Evolutionary conservation across 2,797 vertebrate genomes (phyloP).

Genomic region (Hipposideros larvatus): DNA sequence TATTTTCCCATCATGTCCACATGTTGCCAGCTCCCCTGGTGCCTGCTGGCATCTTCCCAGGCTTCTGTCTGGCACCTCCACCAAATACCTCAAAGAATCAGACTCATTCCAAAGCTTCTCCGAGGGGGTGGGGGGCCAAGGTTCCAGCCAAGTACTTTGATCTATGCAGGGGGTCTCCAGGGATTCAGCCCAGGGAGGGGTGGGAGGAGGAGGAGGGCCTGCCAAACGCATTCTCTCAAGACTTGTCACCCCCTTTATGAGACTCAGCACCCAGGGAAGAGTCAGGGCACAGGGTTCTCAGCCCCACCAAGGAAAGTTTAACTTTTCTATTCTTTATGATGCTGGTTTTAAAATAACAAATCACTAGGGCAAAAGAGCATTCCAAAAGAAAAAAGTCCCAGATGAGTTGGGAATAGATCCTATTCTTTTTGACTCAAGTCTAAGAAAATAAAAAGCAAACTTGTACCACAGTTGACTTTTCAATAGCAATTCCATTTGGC

Average conservation of each 20-base stretch:
- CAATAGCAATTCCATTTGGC: slow-evolving; percentile 77
- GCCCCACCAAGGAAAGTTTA: slow-evolving; percentile 69
- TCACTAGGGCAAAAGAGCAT: slow-evolving; percentile 69
- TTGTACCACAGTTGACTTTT: slow-evolving; percentile 71
- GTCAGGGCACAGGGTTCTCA: slow-evolving; percentile 41
- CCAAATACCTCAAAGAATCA: slow-evolving; percentile 81
- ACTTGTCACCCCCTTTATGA: slow-evolving; percentile 70
- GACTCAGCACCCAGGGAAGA: slow-evolving; percentile 38
- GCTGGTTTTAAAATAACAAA: slow-evolving; percentile 76
- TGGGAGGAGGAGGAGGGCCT: slow-evolving; percentile 56
- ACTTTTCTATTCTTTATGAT: slow-evolving; percentile 73
- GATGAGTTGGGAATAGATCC: slow-evolving; percentile 71
- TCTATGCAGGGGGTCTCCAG: slow-evolving; percentile 79
- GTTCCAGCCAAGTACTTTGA: slow-evolving; percentile 79
- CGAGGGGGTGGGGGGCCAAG: slow-evolving; percentile 18
- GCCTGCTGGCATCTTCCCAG: slow-evolving; percentile 81
- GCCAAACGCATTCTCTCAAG: slow-evolving; percentile 77
- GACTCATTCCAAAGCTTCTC: slow-evolving; percentile 76
- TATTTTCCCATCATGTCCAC: slow-evolving; percentile 90
- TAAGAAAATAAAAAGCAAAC: slow-evolving; percentile 79
- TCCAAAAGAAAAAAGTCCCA: slow-evolving; percentile 76
- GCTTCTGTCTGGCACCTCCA: slow-evolving; percentile 81
- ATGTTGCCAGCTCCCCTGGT: slow-evolving; percentile 77
- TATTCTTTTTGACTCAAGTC: slow-evolving; percentile 78
- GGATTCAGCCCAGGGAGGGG: slow-evolving; percentile 62